Conservation (phyloP, 2,797 vertebrate genomes). For the Myripristis murdjan region DNA sequence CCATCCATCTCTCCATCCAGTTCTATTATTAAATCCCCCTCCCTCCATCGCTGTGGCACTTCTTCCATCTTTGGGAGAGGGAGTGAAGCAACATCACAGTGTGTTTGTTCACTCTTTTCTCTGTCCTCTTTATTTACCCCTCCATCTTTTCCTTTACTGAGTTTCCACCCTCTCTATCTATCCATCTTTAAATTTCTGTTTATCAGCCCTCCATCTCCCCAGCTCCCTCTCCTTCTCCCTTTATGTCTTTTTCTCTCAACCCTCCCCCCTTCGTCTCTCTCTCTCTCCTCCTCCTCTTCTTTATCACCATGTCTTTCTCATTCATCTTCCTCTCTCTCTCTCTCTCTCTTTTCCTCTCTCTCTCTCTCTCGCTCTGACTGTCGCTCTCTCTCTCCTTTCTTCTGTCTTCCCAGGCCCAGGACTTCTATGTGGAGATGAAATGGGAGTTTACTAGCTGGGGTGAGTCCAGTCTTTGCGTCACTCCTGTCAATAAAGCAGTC, state of each 20-base stretch:
- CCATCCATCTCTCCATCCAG: constrained; percentile 38
- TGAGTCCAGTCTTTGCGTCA: constrained; percentile 79
- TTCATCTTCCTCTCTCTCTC: constrained; percentile 7
- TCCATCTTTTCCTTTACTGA: constrained; percentile 15
- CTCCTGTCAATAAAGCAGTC: constrained; percentile 25
- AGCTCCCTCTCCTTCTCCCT: neutral
- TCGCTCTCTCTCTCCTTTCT: constrained; percentile 6
- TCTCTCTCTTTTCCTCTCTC: constrained; percentile 17
- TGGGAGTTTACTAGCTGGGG: constrained; percentile 99
- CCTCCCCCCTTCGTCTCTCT: no score
- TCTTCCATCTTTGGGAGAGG: constrained; percentile 30
- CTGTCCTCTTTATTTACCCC: neutral
- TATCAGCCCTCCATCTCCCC: constrained; percentile 25
- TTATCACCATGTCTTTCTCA: constrained; percentile 1
- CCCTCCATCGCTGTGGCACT: constrained; percentile 35
- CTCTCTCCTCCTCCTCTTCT: neutral
- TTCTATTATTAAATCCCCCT: constrained; percentile 49
- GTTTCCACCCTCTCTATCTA: constrained; percentile 2
- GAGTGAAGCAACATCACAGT: constrained; percentile 28
- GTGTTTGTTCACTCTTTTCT: constrained; percentile 10
- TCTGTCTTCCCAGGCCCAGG: constrained; percentile 89
- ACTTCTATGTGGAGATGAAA: constrained; percentile 99
- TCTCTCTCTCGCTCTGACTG: constrained; percentile 6
- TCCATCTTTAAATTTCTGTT: constrained; percentile 21
- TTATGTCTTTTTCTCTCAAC: constrained; percentile 8